These are phyloP conservation scores for Saimiri boliviensis DNA, from an alignment of 2,113 vertebrate genomes.

Conservation along the genomic window DNA sequence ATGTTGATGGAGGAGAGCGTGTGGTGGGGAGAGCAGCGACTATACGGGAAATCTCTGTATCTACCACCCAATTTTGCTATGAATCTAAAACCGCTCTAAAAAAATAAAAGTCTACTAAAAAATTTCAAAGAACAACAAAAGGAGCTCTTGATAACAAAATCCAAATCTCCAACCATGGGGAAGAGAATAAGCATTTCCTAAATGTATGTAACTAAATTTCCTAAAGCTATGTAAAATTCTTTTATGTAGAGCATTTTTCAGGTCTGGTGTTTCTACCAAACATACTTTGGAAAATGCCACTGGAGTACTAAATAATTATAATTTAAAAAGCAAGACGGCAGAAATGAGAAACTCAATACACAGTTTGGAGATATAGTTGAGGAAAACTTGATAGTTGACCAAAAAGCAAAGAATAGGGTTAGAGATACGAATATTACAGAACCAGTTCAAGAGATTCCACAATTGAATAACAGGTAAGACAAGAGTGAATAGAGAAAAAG, in stretches of 20 bases:
- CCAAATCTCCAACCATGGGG: neutral
- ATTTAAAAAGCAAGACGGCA: neutral
- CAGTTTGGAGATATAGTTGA: neutral
- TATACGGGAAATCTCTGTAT: neutral
- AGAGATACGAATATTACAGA: neutral
- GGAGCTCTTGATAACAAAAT: neutral
- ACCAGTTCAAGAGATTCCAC: neutral
- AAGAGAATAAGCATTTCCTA: neutral
- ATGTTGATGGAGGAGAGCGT: neutral
- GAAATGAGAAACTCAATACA: slow-evolving; percentile 4
- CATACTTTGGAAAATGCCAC: slow-evolving; percentile 1
- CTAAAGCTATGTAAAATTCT: neutral
- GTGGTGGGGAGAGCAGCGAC: neutral
- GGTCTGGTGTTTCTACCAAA: neutral
- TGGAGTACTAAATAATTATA: neutral
- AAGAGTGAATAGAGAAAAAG: neutral
- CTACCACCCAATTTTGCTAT: neutral
- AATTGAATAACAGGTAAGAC: neutral
- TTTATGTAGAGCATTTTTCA: neutral
- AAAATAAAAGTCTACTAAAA: neutral
- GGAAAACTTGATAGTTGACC: neutral
- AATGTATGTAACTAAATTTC: neutral
- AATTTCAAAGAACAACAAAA: slow-evolving; percentile 16
- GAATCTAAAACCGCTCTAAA: neutral
- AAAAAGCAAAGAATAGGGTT: neutral